Conservation (phyloP, 1,140 invertebrate species). For the Drosophila pectinifera region DNA sequence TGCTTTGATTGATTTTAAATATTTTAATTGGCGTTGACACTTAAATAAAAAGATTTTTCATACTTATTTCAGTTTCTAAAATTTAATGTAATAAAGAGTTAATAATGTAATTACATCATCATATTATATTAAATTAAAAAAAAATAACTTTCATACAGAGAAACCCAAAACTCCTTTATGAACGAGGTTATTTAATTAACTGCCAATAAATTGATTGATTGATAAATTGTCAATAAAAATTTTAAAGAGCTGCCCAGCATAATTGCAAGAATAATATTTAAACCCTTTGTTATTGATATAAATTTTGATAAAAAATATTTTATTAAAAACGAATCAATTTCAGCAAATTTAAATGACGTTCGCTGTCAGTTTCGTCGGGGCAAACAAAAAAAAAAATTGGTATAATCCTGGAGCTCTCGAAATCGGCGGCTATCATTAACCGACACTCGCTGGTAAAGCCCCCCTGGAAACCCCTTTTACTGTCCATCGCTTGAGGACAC, state of each 20-base stretch:
- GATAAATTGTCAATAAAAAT: neutral
- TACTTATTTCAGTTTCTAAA: too few species aligned
- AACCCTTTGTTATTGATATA: neutral
- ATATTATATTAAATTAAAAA: too few species aligned
- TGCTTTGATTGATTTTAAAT: neutral
- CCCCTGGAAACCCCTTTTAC: neutral
- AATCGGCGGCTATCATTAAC: slow-evolving; percentile 42
- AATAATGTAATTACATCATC: too few species aligned
- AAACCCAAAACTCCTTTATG: neutral
- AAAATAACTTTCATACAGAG: neutral
- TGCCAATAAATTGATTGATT: neutral
- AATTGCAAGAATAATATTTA: neutral
- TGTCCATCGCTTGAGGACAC: slow-evolving; percentile 6
- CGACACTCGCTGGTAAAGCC: slow-evolving; percentile 12
- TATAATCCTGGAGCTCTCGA: slow-evolving; percentile 37
- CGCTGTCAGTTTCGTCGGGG: slow-evolving; percentile 15
- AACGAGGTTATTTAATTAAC: neutral
- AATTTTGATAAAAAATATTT: neutral
- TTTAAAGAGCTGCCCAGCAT: neutral
- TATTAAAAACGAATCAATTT: slow-evolving; percentile 2
- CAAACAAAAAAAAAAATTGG: slow-evolving; percentile 27
- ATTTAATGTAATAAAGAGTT: too few species aligned
- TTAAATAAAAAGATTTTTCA: neutral
- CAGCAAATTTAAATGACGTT: slow-evolving; percentile 14
- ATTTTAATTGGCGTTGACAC: neutral